phyloP scores from a whole-genome alignment of 2,113 vertebrate genomes.

The Microtus oregoni region DNA sequence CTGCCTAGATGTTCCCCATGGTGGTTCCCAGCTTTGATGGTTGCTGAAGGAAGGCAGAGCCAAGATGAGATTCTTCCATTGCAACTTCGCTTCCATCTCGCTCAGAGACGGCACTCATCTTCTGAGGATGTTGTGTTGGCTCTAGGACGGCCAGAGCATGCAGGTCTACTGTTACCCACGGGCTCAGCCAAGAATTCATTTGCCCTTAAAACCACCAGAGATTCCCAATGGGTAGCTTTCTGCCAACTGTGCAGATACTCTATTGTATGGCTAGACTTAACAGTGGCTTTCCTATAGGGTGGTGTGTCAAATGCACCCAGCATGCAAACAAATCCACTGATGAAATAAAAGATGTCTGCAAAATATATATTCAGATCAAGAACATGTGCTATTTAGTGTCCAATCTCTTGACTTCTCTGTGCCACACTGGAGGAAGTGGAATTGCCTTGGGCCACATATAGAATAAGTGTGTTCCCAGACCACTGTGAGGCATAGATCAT shows the following conservation, averaged over 20 bases:
- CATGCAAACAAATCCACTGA: not conserved
- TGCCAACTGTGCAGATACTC: not conserved
- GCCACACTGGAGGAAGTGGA: not conserved
- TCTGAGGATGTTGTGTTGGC: too few species aligned
- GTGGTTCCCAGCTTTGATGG: not conserved
- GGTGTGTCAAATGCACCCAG: not conserved
- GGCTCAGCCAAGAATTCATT: not conserved
- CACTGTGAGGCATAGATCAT: fast-evolving
- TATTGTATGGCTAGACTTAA: fast-evolving
- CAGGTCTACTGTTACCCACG: not conserved
- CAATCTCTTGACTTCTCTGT: not conserved
- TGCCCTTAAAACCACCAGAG: not conserved
- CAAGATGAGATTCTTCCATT: fast-evolving
- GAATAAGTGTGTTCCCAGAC: too few species aligned
- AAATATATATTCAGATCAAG: not conserved
- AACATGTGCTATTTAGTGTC: not conserved
- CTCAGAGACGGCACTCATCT: not conserved
- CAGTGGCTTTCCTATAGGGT: not conserved
- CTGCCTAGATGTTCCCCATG: not conserved
- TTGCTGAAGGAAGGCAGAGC: not conserved
- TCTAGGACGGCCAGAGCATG: not conserved
- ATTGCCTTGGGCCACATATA: not conserved
- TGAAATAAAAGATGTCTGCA: not conserved
- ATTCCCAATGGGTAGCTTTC: not conserved
- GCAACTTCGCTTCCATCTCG: not conserved